A percentile compares a stretch with the other conserved stretches of the same genome.
Evolutionary conservation across 64 coral and sea anemone species (phyloP).

Genomic region (Pachyseris speciosa): DNA sequence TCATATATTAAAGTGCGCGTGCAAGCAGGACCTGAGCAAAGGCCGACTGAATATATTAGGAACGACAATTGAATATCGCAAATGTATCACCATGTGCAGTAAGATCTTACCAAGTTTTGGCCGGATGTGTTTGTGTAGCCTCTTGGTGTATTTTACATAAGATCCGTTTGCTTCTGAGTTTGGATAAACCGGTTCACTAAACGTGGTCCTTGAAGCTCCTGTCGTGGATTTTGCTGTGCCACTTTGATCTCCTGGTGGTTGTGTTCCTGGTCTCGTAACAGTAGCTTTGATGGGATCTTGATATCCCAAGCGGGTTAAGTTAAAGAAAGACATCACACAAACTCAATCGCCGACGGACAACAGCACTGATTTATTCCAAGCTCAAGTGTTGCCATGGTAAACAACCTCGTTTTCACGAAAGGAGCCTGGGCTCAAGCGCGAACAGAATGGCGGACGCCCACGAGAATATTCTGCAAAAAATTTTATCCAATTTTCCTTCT

Average conservation of each 20-base stretch:
- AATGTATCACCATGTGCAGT: neutral
- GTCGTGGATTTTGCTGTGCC: slow-evolving; percentile 40
- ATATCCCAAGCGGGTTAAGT: slow-evolving; percentile 88
- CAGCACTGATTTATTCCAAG: neutral
- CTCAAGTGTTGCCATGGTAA: slow-evolving; percentile 1
- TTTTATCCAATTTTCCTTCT: slow-evolving; percentile 84
- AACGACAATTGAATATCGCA: neutral
- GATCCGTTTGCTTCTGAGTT: slow-evolving; percentile 97
- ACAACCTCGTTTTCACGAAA: neutral
- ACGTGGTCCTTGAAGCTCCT: slow-evolving; percentile 31
- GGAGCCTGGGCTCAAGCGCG: slow-evolving; percentile 29
- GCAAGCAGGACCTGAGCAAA: too few relatives aligned
- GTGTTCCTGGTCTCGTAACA: slow-evolving; percentile 65
- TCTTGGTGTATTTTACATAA: slow-evolving; percentile 91
- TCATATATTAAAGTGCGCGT: too few relatives aligned
- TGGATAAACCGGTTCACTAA: slow-evolving; percentile 85
- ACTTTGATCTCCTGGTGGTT: neutral
- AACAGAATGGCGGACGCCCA: slow-evolving; percentile 77
- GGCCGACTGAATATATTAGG: too few relatives aligned
- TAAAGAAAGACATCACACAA: slow-evolving; percentile 92
- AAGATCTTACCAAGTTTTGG: slow-evolving; percentile 72
- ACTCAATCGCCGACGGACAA: neutral
- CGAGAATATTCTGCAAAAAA: slow-evolving; percentile 30
- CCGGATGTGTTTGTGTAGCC: slow-evolving; percentile 92
- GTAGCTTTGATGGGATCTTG: slow-evolving; percentile 92